These are phyloP conservation scores for Tor tambroides DNA, from an alignment of 2,113 vertebrate species.

Conservation along the genomic window DNA sequence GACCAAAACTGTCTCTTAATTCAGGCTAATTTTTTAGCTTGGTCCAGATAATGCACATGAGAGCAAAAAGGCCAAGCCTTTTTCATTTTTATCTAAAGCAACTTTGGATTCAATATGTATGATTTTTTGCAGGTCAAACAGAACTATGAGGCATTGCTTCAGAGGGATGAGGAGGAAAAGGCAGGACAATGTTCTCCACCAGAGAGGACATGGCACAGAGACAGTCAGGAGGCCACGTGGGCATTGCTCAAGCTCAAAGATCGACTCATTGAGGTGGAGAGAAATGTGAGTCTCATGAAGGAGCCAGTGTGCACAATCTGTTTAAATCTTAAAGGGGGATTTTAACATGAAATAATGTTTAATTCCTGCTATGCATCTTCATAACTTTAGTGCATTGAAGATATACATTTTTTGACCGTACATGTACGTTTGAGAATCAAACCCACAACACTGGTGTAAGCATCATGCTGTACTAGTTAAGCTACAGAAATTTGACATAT, in stretches of 20 bases:
- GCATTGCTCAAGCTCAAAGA: constrained; percentile 97
- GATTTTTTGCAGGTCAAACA: constrained; percentile 86
- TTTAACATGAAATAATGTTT: not conserved
- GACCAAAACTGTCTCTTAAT: not conserved
- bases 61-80: not conserved
- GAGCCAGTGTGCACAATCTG: not conserved
- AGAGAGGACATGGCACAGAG: constrained; percentile 88
- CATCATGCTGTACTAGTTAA: not conserved
- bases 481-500: not conserved
- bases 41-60: not conserved
- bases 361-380: not conserved
- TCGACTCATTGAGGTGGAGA: constrained; percentile 94
- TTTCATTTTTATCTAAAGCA: not conserved
- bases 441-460: not conserved
- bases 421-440: not conserved
- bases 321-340: not conserved
- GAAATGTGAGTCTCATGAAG: constrained; percentile 84
- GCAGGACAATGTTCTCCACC: constrained; percentile 87
- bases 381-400: not conserved
- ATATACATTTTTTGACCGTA: not conserved
- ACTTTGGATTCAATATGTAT: not conserved
- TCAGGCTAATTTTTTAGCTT: not conserved
- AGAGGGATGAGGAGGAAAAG: constrained; percentile 94
- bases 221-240: constrained; percentile 93
- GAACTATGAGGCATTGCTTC: constrained; percentile 97